Evolutionary conservation across 2,113 vertebrate species (phyloP).

Genomic region (Nothocercus nigrocapillus): DNA sequence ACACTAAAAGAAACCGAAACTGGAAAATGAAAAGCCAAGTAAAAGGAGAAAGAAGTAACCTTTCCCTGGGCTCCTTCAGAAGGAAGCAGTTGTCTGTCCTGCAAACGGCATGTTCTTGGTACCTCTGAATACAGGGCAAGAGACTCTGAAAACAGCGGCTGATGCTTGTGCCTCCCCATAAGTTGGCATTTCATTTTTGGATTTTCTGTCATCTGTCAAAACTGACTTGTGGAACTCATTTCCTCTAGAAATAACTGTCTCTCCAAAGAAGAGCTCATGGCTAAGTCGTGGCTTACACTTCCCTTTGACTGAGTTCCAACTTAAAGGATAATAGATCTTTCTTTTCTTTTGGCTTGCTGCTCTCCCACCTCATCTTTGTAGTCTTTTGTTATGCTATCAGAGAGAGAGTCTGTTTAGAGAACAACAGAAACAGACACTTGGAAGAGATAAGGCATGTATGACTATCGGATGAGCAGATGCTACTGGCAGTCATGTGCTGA

Average conservation of each 20-base stretch:
- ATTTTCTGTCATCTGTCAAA: conserved; percentile 54
- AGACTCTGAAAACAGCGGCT: conserved; percentile 30
- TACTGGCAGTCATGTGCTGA: neutral
- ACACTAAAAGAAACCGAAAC: neutral
- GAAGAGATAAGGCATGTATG: neutral
- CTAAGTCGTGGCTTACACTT: conserved; percentile 50
- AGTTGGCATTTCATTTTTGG: conserved; percentile 60
- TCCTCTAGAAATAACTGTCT: conserved; percentile 65
- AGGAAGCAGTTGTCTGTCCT: neutral
- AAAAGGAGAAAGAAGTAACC: neutral
- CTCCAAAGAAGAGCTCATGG: neutral
- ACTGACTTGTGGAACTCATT: conserved; percentile 55
- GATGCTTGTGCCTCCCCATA: neutral
- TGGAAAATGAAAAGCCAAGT: neutral
- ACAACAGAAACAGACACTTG: neutral
- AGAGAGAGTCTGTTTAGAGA: neutral
- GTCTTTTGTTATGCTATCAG: neutral
- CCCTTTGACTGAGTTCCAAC: conserved; percentile 40
- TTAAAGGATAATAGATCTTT: conserved; percentile 48
- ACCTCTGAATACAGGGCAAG: neutral
- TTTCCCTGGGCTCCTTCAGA: conserved; percentile 1
- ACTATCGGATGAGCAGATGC: neutral
- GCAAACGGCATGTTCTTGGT: conserved; percentile 27
- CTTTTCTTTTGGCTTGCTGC: conserved; percentile 29
- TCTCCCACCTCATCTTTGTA: conserved; percentile 27